Conservation (phyloP, 2,888 invertebrate genomes). For the Cryptocheilus praepositus region DNA sequence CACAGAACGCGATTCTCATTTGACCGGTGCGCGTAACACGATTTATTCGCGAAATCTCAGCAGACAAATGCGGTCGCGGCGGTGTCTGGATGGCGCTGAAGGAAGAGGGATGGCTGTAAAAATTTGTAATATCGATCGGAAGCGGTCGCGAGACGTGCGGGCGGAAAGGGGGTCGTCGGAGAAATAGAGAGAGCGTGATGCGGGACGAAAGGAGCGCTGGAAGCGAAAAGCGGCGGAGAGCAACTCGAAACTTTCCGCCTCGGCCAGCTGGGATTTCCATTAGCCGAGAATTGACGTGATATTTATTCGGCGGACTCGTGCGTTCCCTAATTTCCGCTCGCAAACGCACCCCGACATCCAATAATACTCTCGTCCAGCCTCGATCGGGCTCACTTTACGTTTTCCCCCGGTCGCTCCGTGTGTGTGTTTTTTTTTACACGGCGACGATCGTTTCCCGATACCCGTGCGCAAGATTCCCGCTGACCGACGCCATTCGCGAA, state of each 20-base stretch:
- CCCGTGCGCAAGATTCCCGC: too few relatives aligned
- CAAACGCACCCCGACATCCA: conserved; percentile 37
- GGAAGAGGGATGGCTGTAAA: conserved; percentile 3
- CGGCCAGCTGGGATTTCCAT: conserved; percentile 46
- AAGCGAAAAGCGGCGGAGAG: too few relatives aligned
- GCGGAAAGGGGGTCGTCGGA: background rate
- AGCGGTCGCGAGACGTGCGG: conserved; percentile 13
- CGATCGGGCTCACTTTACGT: too few relatives aligned
- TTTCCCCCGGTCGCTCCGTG: background rate
- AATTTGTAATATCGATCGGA: conserved; percentile 26
- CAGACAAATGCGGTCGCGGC: too few relatives aligned
- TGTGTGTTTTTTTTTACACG: conserved; percentile 3
- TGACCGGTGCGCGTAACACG: too few relatives aligned
- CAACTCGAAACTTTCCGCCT: too few relatives aligned
- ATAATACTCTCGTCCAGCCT: conserved; percentile 25
- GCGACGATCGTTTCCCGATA: background rate
- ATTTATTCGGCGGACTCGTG: conserved; percentile 56
- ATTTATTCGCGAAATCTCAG: too few relatives aligned
- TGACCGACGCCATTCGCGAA: too few relatives aligned
- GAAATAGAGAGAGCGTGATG: background rate
- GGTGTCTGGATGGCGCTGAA: too few relatives aligned
- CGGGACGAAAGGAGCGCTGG: background rate
- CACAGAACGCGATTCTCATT: too few relatives aligned
- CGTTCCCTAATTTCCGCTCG: conserved; percentile 54
- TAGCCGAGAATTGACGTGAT: conserved; percentile 53